Evolutionary conservation across 2,888 invertebrate species (phyloP), one percentile per base, ranked within the genome.

Genomic region (Cryptocephalus moraei): DNA sequence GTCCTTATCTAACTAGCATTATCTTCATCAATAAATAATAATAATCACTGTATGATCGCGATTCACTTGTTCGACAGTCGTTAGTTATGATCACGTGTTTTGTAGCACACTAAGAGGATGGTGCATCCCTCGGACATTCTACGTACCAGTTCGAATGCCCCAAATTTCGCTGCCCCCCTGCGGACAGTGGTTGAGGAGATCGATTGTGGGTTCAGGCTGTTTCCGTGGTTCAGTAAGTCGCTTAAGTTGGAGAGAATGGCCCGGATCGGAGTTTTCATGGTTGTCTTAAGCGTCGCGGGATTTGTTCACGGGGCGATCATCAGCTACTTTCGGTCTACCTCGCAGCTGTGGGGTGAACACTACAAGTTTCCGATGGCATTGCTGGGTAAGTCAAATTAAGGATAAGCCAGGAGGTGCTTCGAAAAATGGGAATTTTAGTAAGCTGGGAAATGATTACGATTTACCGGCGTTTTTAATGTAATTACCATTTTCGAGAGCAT

Each of bases 331-430:
- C 67, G 72, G 11, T 69, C 73, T 45, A 76, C 77, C n/a, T 70
- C 72, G 4, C 68, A 73, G 40, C 65, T 74, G 53, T 75, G 75
- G 49, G 70, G 72, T 39, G 53, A 67, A 33, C 70, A 73, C 58
- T 72, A 72, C 56, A 67, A 65, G 49, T 73, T 73, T 57, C 61
- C 72, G 51, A 61, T 68, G 38, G 57, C 66, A 46, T 51, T 70
- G 40, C 64, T 73, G 48, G 74, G 77, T 76, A 68, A 67, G 70
- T n/a, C n/a, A n/a, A n/a, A n/a, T n/a, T n/a, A n/a, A n/a, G n/a
- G 3, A 6, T 22, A 22, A 2, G 6, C 22, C 22, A 4, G 22
- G 6, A 22, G 6, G 22, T 22, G 22, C 22, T 22, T 22, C 22
- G 3, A 22, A 22, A n/a, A 22, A 22, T 22, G 22, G 22, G 22